Percentiles rank a stretch among this genome's conserved stretches.
Evolutionary conservation across 2,113 vertebrate species (phyloP).

Genomic region (chimpanzee (Pan troglodytes)): NHGRI_mPanTro3-v2.1_pri NC_086016.1:29517501-29518000

Average conservation of each 20-base stretch:
- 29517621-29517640: too few species aligned
- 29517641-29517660: background rate
- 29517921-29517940: constrained; percentile 55
- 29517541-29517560: fast-evolving
- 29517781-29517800: background rate
- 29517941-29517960: constrained; percentile 35
- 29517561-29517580: background rate
- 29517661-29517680: background rate
- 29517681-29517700: background rate
- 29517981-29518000: background rate
- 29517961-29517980: constrained; percentile 31
- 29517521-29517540: fast-evolving
- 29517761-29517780: background rate
- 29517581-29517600: too few species aligned
- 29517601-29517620: fast-evolving
- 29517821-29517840: background rate
- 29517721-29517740: fast-evolving
- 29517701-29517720: background rate
- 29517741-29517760: background rate
- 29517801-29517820: constrained; percentile 7
- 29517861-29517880: background rate
- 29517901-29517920: background rate
- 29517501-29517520: too few species aligned
- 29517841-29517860: background rate
- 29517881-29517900: constrained; percentile 43